A percentile compares a stretch with the other conserved stretches of the same genome.
These are phyloP conservation scores for Drosophila nr. perissopoda DNA, from an alignment of 2,888 invertebrate species.

Conservation along the genomic window DNA sequence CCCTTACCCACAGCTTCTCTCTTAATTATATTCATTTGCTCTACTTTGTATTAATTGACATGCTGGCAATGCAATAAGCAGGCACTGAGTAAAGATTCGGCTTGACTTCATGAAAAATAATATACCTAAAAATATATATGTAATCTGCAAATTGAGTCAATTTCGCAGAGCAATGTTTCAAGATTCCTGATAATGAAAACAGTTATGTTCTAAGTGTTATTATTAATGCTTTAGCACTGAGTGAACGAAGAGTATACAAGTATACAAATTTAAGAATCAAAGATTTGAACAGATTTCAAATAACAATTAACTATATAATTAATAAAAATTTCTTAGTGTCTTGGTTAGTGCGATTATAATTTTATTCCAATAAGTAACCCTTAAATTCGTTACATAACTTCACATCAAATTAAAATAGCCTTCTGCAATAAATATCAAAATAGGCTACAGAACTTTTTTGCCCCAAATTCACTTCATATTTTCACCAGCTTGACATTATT, in stretches of 20 bases:
- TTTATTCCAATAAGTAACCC: background rate
- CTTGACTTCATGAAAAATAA: background rate
- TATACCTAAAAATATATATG: background rate
- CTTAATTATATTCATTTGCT: slow-evolving; percentile 41
- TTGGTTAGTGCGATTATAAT: background rate
- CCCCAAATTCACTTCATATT: slow-evolving; percentile 31
- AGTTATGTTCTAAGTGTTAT: background rate
- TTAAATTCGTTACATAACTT: background rate
- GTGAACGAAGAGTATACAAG: background rate
- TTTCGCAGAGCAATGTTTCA: background rate
- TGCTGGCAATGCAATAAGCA: slow-evolving; percentile 29
- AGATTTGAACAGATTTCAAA: background rate
- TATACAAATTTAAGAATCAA: background rate
- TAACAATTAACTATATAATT: background rate
- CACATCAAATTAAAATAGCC: background rate
- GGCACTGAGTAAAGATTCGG: background rate
- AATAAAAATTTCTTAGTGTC: background rate
- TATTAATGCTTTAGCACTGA: background rate
- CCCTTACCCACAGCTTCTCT: background rate
- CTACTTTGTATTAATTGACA: slow-evolving; percentile 41
- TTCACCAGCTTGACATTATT: slow-evolving; percentile 39
- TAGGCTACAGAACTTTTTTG: background rate
- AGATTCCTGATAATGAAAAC: background rate
- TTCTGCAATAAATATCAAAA: background rate
- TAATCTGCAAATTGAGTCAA: background rate